These are phyloP conservation scores for Colletes gigas DNA, from an alignment of 1,140 invertebrate species.

Conservation along the genomic window DNA sequence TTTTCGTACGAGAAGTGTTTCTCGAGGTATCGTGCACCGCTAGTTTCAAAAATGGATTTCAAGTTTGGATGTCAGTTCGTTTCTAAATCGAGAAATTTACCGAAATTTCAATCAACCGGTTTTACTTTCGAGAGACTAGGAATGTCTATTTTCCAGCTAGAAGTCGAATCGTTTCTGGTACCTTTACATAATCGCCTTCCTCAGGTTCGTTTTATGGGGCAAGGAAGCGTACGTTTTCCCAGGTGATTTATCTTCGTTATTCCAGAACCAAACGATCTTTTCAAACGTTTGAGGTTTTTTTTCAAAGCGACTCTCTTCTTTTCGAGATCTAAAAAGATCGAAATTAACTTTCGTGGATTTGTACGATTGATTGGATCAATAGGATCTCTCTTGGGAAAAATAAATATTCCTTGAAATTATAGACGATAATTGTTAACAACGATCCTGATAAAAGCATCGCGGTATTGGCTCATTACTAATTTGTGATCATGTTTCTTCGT, in stretches of 20 bases:
- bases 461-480: background rate
- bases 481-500: background rate
- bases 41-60: too few relatives aligned
- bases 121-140: background rate
- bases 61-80: too few relatives aligned
- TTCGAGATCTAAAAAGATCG: too few relatives aligned
- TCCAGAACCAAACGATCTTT: background rate
- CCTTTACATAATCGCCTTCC: slow-evolving; percentile 6
- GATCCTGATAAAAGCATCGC: background rate
- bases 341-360: too few relatives aligned
- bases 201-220: background rate
- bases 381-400: too few relatives aligned
- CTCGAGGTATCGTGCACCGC: too few relatives aligned
- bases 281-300: too few relatives aligned
- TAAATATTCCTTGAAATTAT: too few relatives aligned
- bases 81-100: background rate
- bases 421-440: background rate
- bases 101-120: too few relatives aligned
- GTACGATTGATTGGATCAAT: too few relatives aligned
- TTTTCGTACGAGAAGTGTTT: too few relatives aligned
- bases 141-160: background rate
- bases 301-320: too few relatives aligned
- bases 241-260: background rate
- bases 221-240: background rate
- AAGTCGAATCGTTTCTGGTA: background rate